These are phyloP conservation scores for Clarias fuscus DNA, from an alignment of 2,797 vertebrate species.

Conservation along the genomic window DNA sequence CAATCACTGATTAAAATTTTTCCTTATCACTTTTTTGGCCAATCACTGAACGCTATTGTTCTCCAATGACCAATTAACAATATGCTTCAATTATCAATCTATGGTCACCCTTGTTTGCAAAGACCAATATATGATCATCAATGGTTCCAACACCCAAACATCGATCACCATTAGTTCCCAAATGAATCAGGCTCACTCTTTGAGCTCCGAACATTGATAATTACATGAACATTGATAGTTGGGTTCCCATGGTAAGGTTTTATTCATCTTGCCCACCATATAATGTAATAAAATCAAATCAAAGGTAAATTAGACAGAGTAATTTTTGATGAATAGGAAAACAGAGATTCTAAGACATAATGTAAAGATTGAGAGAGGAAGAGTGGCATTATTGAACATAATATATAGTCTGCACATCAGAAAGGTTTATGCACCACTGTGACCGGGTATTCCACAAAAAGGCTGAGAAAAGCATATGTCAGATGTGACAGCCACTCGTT, in stretches of 20 bases:
- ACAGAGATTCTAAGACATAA: not conserved
- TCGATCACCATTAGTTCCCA: not conserved
- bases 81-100: no score
- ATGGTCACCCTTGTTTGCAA: no score
- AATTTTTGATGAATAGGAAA: not conserved
- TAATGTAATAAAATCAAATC: not conserved
- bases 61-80: not conserved
- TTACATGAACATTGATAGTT: not conserved
- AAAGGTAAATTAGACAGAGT: not conserved
- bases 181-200: not conserved
- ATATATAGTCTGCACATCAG: not conserved
- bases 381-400: not conserved
- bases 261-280: not conserved
- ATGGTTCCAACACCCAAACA: not conserved
- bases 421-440: not conserved
- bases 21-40: no score
- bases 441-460: not conserved
- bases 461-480: not conserved
- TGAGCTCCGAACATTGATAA: not conserved
- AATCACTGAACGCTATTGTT: no score
- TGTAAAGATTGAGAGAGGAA: not conserved
- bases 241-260: not conserved
- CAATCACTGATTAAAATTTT: not conserved
- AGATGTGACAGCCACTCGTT: not conserved
- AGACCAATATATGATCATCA: no score